Conservation (phyloP, 2,797 vertebrate genomes). For the Sebastolobus alascanus region DNA sequence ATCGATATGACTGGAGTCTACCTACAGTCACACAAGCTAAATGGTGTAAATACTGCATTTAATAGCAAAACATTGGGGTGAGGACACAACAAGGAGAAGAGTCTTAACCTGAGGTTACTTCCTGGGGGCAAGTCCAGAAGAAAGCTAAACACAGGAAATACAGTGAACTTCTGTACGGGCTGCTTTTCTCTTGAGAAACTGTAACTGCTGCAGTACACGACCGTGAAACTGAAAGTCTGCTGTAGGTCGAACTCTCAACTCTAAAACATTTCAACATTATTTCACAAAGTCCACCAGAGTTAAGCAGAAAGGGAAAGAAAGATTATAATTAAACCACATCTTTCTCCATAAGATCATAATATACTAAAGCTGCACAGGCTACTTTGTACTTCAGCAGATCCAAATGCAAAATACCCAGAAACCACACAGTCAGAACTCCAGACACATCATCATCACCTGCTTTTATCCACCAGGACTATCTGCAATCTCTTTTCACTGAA, state of each 20-base stretch:
- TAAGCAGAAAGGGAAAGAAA: not conserved
- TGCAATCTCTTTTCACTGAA: not conserved
- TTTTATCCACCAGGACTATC: not conserved
- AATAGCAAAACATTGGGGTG: constrained; percentile 16
- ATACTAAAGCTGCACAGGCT: not conserved
- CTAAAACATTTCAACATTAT: not conserved
- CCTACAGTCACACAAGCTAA: constrained; percentile 19
- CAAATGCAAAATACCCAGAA: constrained; percentile 1
- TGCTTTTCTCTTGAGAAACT: not conserved
- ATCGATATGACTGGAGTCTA: not conserved
- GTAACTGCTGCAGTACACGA: not conserved
- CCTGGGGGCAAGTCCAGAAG: constrained; percentile 84
- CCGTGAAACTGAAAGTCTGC: not conserved
- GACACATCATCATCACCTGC: not conserved
- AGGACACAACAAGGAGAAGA: constrained; percentile 35
- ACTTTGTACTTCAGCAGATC: not conserved
- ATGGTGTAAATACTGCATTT: not conserved
- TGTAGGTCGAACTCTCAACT: not conserved
- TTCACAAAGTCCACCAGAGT: constrained; percentile 1
- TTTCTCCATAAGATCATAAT: not conserved
- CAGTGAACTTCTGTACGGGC: constrained; percentile 30
- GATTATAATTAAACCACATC: constrained; percentile 2
- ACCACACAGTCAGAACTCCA: not conserved
- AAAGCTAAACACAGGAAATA: constrained; percentile 80
- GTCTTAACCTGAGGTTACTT: constrained; percentile 81